These are phyloP conservation scores for Agapostemon virescens DNA, from an alignment of 2,888 invertebrate genomes.

Conservation along the genomic window DNA sequence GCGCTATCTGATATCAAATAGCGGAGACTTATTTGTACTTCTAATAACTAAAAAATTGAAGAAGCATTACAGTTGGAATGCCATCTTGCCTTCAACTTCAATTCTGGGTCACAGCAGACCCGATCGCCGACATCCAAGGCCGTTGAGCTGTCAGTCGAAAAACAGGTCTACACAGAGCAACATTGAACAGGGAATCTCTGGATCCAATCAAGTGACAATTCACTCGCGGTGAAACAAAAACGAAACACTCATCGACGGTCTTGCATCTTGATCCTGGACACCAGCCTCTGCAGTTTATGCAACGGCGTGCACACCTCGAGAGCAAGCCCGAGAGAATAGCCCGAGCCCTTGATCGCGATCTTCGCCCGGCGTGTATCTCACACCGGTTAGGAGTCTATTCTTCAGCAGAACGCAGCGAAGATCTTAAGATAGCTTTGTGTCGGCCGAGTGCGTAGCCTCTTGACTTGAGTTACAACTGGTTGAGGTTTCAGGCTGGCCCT, in stretches of 20 bases:
- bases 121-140: too few species aligned
- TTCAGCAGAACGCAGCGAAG: constrained; percentile 72
- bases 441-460: constrained; percentile 70
- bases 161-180: too few species aligned
- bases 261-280: constrained; percentile 25
- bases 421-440: constrained; percentile 73
- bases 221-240: constrained; percentile 4
- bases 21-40: too few species aligned
- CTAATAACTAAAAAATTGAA: too few species aligned
- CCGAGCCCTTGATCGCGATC: constrained; percentile 65
- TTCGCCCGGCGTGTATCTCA: constrained; percentile 65
- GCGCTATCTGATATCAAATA: too few species aligned
- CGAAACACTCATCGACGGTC: constrained; percentile 41
- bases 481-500: constrained; percentile 69
- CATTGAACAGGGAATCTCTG: neutral
- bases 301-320: constrained; percentile 39
- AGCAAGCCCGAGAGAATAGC: constrained; percentile 59
- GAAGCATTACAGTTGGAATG: too few species aligned
- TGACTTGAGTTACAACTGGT: constrained; percentile 74
- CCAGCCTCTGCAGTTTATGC: constrained; percentile 37
- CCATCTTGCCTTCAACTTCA: too few species aligned
- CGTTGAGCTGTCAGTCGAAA: too few species aligned
- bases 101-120: too few species aligned
- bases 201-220: neutral
- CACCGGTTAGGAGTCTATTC: constrained; percentile 69